Conservation (phyloP, 2,113 vertebrate species). For the Hypanus sabinus region DNA sequence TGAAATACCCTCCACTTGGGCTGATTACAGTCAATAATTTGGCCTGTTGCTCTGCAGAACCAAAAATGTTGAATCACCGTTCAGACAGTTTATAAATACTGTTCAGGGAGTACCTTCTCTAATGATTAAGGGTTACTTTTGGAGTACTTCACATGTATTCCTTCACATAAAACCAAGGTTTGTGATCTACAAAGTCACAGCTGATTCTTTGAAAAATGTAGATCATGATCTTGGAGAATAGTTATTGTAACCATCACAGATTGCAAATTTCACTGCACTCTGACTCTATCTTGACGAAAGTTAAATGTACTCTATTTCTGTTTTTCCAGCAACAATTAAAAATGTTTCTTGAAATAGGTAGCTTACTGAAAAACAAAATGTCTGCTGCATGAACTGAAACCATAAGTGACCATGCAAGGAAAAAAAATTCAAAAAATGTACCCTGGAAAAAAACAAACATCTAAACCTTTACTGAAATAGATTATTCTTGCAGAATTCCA, state of each 20-base stretch:
- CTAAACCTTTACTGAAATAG: neutral
- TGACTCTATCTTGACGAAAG: neutral
- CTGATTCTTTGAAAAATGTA: neutral
- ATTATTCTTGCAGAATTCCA: neutral
- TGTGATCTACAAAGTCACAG: neutral
- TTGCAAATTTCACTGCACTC: neutral
- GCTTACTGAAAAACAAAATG: neutral
- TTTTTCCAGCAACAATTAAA: neutral
- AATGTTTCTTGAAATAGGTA: neutral
- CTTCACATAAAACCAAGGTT: neutral
- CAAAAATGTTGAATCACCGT: neutral
- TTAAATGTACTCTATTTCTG: neutral
- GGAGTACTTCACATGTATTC: neutral
- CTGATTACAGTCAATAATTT: neutral
- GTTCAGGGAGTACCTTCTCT: no score
- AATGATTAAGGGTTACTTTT: neutral
- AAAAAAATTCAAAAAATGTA: neutral
- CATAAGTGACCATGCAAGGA: neutral
- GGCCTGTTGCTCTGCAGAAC: neutral
- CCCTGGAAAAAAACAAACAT: neutral
- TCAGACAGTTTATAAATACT: neutral
- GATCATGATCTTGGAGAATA: neutral
- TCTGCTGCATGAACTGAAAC: neutral
- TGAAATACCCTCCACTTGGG: neutral
- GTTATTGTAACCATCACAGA: neutral